Evolutionary conservation across 2,113 vertebrate species (phyloP).

Genomic region (Sminthopsis crassicaudata): DNA sequence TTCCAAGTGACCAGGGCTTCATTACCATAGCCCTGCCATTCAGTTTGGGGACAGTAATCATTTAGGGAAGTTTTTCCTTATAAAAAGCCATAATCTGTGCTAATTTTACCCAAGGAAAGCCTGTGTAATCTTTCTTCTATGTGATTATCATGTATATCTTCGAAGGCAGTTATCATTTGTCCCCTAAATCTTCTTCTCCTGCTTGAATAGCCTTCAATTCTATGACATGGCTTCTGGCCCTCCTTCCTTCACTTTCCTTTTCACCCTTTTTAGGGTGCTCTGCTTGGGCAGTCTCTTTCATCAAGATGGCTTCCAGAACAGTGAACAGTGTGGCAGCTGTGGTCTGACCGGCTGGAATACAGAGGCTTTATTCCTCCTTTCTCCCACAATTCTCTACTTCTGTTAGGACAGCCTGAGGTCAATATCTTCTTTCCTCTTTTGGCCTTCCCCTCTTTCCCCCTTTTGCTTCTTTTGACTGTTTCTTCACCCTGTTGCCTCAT

Average conservation of each 20-base stretch:
- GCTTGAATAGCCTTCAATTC: background rate
- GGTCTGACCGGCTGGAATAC: background rate
- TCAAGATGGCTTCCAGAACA: background rate
- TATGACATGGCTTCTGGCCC: background rate
- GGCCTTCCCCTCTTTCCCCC: too few relatives aligned
- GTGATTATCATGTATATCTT: background rate
- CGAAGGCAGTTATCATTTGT: background rate
- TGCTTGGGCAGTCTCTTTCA: background rate
- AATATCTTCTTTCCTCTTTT: background rate
- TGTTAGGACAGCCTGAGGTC: background rate
- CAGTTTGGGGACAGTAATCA: background rate
- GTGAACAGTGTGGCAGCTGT: background rate
- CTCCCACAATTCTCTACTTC: background rate
- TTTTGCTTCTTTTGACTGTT: background rate
- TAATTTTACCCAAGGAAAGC: background rate
- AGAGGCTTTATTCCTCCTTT: background rate
- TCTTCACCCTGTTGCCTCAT: background rate
- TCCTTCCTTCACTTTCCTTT: background rate
- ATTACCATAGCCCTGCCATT: background rate
- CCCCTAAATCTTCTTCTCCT: background rate
- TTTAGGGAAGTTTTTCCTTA: background rate
- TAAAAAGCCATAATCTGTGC: background rate
- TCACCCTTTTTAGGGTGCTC: background rate
- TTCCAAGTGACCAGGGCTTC: background rate
- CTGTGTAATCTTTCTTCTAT: background rate